phyloP scores from a whole-genome alignment of 2,797 vertebrate species.

The Carapus acus region DNA sequence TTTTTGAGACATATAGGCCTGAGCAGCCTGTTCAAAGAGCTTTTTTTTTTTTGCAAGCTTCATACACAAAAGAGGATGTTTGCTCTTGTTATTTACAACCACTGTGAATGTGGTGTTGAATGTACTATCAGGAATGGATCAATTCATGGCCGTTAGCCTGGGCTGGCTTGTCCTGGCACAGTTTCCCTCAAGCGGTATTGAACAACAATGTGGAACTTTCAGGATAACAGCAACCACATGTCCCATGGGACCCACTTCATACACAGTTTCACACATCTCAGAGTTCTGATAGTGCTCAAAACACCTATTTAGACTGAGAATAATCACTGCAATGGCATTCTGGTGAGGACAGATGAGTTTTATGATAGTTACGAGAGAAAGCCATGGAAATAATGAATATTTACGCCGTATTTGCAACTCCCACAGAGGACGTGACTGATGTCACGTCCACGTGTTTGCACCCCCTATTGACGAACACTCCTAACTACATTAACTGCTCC shows the following conservation, averaged over 20 bases:
- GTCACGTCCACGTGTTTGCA: conserved; percentile 12
- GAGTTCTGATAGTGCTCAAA: too few species aligned
- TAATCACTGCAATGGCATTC: too few species aligned
- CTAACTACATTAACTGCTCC: background rate
- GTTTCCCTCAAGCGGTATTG: conserved; percentile 7
- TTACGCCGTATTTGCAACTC: too few species aligned
- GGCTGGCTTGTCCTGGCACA: conserved; percentile 28
- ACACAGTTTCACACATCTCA: background rate
- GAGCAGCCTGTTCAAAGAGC: too few species aligned
- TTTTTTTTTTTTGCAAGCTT: background rate
- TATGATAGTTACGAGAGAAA: too few species aligned
- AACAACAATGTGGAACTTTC: conserved; percentile 25
- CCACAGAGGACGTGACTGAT: conserved; percentile 24
- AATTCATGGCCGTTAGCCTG: conserved; percentile 16
- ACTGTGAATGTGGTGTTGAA: background rate
- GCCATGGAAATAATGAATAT: too few species aligned
- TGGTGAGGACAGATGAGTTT: too few species aligned
- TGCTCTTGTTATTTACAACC: background rate
- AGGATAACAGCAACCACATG: conserved; percentile 34
- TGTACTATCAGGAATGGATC: conserved; percentile 26
- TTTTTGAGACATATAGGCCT: too few species aligned
- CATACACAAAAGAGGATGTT: conserved; percentile 18
- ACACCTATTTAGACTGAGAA: too few species aligned
- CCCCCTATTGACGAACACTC: conserved; percentile 49
- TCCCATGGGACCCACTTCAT: conserved; percentile 23